These are phyloP conservation scores for Cybosia mesomella DNA, from an alignment of 2,888 invertebrate species.

Conservation along the genomic window DNA sequence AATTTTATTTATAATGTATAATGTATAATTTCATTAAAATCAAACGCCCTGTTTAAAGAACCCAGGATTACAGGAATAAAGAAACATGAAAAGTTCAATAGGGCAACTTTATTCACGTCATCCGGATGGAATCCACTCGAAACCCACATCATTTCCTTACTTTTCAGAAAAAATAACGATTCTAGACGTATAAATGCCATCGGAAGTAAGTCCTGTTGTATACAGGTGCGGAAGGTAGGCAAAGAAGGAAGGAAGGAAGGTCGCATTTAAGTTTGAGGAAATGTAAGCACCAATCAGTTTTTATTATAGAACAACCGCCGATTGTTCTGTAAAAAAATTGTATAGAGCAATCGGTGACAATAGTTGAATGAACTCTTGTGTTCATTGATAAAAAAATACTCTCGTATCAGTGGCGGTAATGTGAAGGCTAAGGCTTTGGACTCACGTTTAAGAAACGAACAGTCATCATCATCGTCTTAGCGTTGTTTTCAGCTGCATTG, in stretches of 20 bases:
- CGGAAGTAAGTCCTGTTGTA: slow-evolving; percentile 4
- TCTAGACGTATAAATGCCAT: not conserved
- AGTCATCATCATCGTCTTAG: no score
- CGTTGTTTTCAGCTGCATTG: no score
- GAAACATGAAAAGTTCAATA: no score
- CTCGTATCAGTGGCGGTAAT: not conserved
- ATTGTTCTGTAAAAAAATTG: slow-evolving; percentile 1
- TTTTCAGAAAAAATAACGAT: no score
- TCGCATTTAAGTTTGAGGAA: slow-evolving; percentile 1
- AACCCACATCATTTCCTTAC: not conserved
- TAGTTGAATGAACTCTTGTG: slow-evolving; percentile 1
- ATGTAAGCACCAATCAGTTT: not conserved
- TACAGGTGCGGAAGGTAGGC: slow-evolving; percentile 1
- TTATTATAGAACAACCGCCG: not conserved
- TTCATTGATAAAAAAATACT: slow-evolving; percentile 4
- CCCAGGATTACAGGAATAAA: no score
- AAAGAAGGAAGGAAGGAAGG: slow-evolving; percentile 1
- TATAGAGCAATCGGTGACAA: not conserved
- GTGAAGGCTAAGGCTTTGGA: slow-evolving; percentile 1
- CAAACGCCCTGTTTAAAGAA: no score
- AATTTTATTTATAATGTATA: no score
- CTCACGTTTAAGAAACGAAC: not conserved
- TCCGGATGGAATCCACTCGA: not conserved
- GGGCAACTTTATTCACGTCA: not conserved
- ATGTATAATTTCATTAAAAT: no score